phyloP scores from a whole-genome alignment of 2,113 vertebrate species.

The Poicephalus meyeri region DNA sequence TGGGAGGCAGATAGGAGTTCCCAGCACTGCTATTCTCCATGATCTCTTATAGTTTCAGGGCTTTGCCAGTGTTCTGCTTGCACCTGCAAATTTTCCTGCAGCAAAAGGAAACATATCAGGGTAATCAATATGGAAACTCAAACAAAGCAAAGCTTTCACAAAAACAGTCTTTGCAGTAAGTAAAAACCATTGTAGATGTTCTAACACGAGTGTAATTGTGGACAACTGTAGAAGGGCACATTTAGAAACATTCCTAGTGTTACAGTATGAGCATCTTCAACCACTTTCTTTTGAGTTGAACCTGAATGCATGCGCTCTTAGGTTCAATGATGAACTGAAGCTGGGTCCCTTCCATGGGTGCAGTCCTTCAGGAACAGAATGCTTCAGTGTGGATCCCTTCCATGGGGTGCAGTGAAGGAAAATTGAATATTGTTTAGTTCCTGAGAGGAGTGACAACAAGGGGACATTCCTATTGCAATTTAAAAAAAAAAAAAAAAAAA shows the following conservation, averaged over 20 bases:
- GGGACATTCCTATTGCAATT: background rate
- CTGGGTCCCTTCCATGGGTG: background rate
- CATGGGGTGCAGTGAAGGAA: background rate
- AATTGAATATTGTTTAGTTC: background rate
- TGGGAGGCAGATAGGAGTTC: background rate
- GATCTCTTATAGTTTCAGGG: background rate
- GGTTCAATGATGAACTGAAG: background rate
- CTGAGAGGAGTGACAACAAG: background rate
- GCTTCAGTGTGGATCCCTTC: background rate
- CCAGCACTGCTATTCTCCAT: accelerated
- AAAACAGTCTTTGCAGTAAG: background rate
- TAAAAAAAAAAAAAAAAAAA: background rate
- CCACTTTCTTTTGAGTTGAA: background rate
- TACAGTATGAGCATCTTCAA: background rate
- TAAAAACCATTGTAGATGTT: background rate
- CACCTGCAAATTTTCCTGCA: background rate
- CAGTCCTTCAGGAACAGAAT: background rate
- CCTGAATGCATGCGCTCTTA: accelerated
- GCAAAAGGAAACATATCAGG: background rate
- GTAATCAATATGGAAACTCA: background rate
- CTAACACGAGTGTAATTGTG: background rate
- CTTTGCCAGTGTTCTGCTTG: background rate
- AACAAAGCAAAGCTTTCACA: background rate
- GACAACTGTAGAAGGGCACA: background rate
- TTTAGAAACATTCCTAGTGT: background rate